Conservation (phyloP, 1,140 invertebrate genomes). For the Hycleus phaleratus region DNA sequence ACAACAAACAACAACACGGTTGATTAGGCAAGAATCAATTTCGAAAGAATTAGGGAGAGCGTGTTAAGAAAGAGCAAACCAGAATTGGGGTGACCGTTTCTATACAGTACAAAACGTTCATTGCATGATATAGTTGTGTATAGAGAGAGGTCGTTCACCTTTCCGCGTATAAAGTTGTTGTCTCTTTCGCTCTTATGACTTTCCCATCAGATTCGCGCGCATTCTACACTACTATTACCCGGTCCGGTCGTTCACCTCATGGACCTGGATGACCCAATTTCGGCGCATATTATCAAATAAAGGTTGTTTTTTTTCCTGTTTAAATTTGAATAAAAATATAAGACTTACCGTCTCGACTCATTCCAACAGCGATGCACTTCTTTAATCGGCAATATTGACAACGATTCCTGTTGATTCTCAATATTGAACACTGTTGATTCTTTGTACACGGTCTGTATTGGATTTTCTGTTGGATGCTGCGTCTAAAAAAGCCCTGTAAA, state of each 20-base stretch:
- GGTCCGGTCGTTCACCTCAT: constrained; percentile 33
- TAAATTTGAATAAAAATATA: background rate
- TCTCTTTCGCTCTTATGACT: constrained; percentile 25
- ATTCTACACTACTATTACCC: constrained; percentile 21
- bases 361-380: constrained; percentile 96
- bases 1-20: too few relatives aligned
- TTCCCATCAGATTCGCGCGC: constrained; percentile 29
- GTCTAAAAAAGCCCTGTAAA: constrained; percentile 76
- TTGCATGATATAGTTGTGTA: too few relatives aligned
- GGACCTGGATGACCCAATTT: constrained; percentile 29
- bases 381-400: constrained; percentile 96
- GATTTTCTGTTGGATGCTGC: constrained; percentile 96
- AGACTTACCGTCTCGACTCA: constrained; percentile 94
- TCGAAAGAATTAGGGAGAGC: too few relatives aligned
- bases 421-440: constrained; percentile 94
- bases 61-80: too few relatives aligned
- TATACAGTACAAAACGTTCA: too few relatives aligned
- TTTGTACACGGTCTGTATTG: constrained; percentile 96
- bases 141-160: constrained; percentile 31
- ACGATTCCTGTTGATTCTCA: constrained; percentile 92
- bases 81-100: too few relatives aligned
- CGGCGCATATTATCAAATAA: background rate
- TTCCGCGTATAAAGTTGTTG: background rate
- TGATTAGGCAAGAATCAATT: too few relatives aligned
- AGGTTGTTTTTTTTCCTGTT: background rate